A percentile compares a stretch with the other conserved stretches of the same genome.
These are phyloP conservation scores for Aricia agestis DNA, from an alignment of 1,140 invertebrate species.

Conservation along the genomic window DNA sequence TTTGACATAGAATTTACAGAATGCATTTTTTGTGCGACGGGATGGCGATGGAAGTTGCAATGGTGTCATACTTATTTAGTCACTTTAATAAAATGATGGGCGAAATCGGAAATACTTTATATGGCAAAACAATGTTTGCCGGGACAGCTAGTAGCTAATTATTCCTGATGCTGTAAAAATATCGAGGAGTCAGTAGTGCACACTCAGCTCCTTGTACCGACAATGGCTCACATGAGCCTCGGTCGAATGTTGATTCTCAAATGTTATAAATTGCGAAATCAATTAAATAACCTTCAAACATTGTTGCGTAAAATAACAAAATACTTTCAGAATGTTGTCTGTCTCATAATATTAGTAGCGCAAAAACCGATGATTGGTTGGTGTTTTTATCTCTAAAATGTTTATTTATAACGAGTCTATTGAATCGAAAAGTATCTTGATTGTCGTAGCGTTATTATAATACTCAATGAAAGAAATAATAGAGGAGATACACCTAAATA, in stretches of 20 bases:
- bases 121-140: no score
- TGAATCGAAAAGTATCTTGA: not conserved
- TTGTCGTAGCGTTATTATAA: no score
- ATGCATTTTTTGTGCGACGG: no score
- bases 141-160: no score
- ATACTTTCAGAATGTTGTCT: not conserved
- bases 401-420: not conserved
- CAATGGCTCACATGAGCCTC: not conserved
- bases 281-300: constrained; percentile 12
- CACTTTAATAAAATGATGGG: no score
- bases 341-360: not conserved
- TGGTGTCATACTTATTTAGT: no score
- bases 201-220: not conserved
- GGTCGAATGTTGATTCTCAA: not conserved
- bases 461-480: no score
- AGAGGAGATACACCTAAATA: not conserved
- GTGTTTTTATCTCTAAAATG: not conserved
- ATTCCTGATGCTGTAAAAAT: no score
- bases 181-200: not conserved
- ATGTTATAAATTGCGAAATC: constrained; percentile 4
- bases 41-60: no score
- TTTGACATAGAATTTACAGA: no score
- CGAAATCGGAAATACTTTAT: no score
- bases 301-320: constrained; percentile 5
- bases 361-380: not conserved